These are phyloP conservation scores for Pygmarrhopalites habei DNA, from an alignment of 1,140 invertebrate genomes.

Conservation along the genomic window DNA sequence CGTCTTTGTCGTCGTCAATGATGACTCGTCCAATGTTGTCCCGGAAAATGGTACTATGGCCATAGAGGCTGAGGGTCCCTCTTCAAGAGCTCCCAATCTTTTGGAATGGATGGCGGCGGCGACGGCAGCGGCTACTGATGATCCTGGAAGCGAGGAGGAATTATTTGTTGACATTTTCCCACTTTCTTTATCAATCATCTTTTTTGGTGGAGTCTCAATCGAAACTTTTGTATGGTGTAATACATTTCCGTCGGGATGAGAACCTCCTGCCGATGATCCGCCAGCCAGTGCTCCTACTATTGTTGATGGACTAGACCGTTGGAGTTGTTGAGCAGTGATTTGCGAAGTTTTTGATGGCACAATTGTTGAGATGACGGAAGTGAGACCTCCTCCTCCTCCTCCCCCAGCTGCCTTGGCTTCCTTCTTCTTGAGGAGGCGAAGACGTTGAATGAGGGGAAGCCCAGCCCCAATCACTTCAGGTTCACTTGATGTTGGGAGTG, in stretches of 20 bases:
- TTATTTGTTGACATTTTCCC: constrained; percentile 8
- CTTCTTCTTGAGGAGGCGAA: constrained; percentile 70
- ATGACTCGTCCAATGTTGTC: too few species aligned
- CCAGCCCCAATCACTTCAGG: constrained; percentile 62
- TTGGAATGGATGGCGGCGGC: neutral
- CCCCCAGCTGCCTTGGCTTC: constrained; percentile 50
- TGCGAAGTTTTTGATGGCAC: neutral
- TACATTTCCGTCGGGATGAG: neutral
- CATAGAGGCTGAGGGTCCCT: too few species aligned
- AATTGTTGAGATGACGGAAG: neutral
- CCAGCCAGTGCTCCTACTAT: neutral
- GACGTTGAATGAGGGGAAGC: constrained; percentile 66
- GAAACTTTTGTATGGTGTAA: constrained; percentile 20
- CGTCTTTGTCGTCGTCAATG: too few species aligned
- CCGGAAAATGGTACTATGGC: too few species aligned
- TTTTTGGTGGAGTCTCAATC: constrained; percentile 17
- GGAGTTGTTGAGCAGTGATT: neutral
- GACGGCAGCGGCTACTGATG: neutral
- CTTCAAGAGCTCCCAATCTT: too few species aligned
- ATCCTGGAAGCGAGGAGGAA: neutral
- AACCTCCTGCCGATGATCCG: too few species aligned
- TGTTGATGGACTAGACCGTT: too few species aligned
- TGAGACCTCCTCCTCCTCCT: too few species aligned
- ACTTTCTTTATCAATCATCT: constrained; percentile 13
- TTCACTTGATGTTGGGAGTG: constrained; percentile 40